Evolutionary conservation across 2,888 invertebrate species (phyloP), one percentile per base, ranked within the genome.

Genomic region (Criorhina ranunculi): DNA sequence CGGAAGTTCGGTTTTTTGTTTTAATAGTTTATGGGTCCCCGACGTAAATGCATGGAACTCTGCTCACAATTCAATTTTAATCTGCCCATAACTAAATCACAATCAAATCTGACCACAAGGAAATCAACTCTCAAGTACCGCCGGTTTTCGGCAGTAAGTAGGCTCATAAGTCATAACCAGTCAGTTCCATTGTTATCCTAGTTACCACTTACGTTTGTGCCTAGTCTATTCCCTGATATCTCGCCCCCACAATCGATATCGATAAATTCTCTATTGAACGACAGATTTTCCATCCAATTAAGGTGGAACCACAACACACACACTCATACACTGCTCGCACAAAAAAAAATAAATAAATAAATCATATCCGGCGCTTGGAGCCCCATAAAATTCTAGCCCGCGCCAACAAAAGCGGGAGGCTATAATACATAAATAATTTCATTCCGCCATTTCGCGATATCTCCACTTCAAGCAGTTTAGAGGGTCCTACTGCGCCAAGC

Each of bases 281-380:
- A 85, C 79, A 73, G 73, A 75, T 75, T 85, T 79, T 64, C 64
- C 59, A 46, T 51, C 83, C 79, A 85, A 85, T 85, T 85, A 79
- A 75, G 49, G 79, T 44, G 35, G 15, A 53, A 11, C 1, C 24
- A 33, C n/a, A 66, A 82, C 72, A 40, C 66, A 78, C 37, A 59
- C 70, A 40, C 24, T 15, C 35, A 57, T 5, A 46, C 24, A 4
- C 12, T 11, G 17, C 4, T 11, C 12, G 35, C 15, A n/a, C 9
- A 37, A 15, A 51, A 31, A 9, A 44, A n/a, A 17, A 33, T 35
- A 62, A 29, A 40, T 42, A 31, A 40, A 76, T 79, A 85, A 85
- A 85, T 75, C 79, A 85, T 69, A 69, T 44, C 73, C 60, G 85
- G 80, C 80, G 85, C 85, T 85, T 62, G 79, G 31, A 66, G 75